A percentile compares a stretch with the other conserved stretches of the same genome.
phyloP scores from a whole-genome alignment of 2,888 invertebrate species.

The Lamproptera curius region DNA sequence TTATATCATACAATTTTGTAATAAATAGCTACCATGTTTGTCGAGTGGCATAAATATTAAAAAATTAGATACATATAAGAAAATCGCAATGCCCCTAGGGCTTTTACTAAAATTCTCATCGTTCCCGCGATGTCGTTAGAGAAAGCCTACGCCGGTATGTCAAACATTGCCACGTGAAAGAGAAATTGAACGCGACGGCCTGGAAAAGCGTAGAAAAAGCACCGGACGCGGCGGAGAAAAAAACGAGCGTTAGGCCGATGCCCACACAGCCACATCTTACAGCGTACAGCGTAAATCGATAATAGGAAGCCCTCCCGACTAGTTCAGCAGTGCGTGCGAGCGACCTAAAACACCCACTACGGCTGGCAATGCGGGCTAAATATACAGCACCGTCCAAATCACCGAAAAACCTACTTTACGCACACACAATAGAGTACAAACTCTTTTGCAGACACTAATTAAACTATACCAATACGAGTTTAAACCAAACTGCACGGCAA shows the following conservation, averaged over 20 bases:
- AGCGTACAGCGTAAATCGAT: conserved; percentile 73
- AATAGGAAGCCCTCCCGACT: conserved; percentile 76
- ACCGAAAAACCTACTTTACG: too few relatives aligned
- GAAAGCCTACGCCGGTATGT: too few relatives aligned
- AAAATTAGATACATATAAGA: too few relatives aligned
- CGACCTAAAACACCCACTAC: conserved; percentile 76
- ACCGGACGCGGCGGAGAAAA: conserved; percentile 30
- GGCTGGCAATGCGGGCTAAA: conserved; percentile 74
- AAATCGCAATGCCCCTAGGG: too few relatives aligned
- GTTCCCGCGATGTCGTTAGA: too few relatives aligned
- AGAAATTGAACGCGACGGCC: conserved; percentile 49
- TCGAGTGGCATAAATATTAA: too few relatives aligned
- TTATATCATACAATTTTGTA: too few relatives aligned
- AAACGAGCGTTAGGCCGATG: conserved; percentile 47
- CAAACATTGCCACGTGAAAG: conserved; percentile 48
- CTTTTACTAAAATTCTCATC: too few relatives aligned
- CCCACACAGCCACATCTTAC: conserved; percentile 47
- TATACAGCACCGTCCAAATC: conserved; percentile 59
- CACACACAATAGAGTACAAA: too few relatives aligned
- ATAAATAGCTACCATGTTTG: too few relatives aligned
- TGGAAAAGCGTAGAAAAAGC: conserved; percentile 55
- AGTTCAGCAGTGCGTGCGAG: conserved; percentile 77
- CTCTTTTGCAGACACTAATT: too few relatives aligned
- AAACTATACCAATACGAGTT: conserved; percentile 50
- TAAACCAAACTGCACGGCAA: conserved; percentile 35